Evolutionary conservation across 2,113 vertebrate genomes (phyloP).

Genomic region (Carassius auratus): DNA sequence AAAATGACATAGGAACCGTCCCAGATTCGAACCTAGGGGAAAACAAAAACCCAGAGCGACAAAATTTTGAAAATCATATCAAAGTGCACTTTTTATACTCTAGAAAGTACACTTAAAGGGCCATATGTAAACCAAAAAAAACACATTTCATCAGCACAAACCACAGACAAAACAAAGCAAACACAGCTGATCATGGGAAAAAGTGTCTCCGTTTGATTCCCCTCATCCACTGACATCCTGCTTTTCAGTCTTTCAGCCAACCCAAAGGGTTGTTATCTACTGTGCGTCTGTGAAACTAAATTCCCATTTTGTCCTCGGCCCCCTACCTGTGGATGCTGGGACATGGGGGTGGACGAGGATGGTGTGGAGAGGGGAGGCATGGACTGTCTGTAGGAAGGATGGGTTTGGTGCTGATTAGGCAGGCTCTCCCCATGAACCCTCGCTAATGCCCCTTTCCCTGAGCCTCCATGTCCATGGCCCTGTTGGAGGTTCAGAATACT

Average conservation of each 20-base stretch:
- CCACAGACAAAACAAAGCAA: constrained; percentile 72
- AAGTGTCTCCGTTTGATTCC: constrained; percentile 66
- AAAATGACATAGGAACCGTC: constrained; percentile 27
- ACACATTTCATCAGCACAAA: constrained; percentile 67
- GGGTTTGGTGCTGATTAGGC: constrained; percentile 65
- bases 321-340: constrained; percentile 79
- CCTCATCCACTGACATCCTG: constrained; percentile 52
- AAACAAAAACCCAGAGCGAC: constrained; percentile 18
- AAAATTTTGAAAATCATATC: constrained; percentile 10
- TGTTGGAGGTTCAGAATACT: constrained; percentile 96
- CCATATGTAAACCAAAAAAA: constrained; percentile 64
- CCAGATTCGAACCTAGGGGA: neutral
- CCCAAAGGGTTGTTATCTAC: constrained; percentile 85
- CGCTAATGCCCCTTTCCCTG: constrained; percentile 65
- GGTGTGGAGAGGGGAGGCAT: constrained; percentile 74
- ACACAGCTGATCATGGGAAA: constrained; percentile 68
- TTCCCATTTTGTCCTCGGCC: constrained; percentile 87
- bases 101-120: constrained; percentile 55
- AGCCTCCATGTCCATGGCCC: constrained; percentile 69
- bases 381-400: constrained; percentile 73
- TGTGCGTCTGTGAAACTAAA: constrained; percentile 89
- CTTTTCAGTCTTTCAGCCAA: constrained; percentile 53
- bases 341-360: constrained; percentile 77
- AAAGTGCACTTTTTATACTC: constrained; percentile 42
- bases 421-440: constrained; percentile 54